These are phyloP conservation scores for Cercopithecus mona DNA, from an alignment of 2,113 vertebrate species.

Conservation along the genomic window DNA sequence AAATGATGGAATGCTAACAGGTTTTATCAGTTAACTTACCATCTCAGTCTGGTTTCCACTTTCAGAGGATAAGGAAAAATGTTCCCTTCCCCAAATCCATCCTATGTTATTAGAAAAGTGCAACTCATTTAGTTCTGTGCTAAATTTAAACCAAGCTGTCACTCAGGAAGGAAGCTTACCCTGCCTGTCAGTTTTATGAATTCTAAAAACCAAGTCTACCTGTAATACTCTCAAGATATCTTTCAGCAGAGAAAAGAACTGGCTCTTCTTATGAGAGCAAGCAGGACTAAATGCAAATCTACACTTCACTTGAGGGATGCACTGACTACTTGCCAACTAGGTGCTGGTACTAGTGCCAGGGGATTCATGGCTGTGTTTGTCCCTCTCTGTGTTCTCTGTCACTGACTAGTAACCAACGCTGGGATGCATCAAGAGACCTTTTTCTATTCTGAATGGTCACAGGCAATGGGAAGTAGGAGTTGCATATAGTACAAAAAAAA, in stretches of 20 bases:
- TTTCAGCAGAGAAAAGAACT: not conserved
- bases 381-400: not conserved
- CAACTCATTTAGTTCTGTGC: conserved; percentile 32
- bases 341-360: not conserved
- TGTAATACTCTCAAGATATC: not conserved
- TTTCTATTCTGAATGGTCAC: conserved; percentile 30
- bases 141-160: conserved; percentile 66
- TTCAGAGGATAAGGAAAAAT: not conserved
- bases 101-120: not conserved
- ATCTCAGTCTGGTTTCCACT: conserved; percentile 22
- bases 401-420: not conserved
- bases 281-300: not conserved
- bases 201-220: conserved; percentile 34
- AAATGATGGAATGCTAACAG: not conserved
- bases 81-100: conserved; percentile 27
- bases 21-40: not conserved
- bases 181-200: conserved; percentile 52
- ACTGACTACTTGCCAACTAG: not conserved
- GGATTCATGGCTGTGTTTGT: not conserved
- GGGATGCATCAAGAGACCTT: not conserved
- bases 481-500: conserved; percentile 59
- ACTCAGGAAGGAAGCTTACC: conserved; percentile 60
- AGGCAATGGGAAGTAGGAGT: conserved; percentile 40
- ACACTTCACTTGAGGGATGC: not conserved
- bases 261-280: not conserved